These are phyloP conservation scores for Mercenaria mercenaria DNA, from an alignment of 1,140 invertebrate species.

Conservation along the genomic window DNA sequence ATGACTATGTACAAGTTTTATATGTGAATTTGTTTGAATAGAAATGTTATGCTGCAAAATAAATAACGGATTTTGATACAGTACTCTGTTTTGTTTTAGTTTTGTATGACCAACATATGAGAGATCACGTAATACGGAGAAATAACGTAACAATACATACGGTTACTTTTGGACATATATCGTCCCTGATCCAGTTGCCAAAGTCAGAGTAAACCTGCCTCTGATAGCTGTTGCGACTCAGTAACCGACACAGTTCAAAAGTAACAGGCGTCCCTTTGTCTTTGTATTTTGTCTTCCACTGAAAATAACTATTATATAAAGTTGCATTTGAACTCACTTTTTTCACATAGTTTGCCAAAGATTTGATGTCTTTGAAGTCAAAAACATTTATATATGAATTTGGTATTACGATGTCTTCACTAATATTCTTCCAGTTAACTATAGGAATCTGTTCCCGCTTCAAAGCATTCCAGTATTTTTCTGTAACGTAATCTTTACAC, in stretches of 20 bases:
- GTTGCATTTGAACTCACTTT: constrained; percentile 83
- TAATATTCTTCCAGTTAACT: constrained; percentile 83
- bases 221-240: constrained; percentile 64
- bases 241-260: constrained; percentile 70
- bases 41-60: too few species aligned
- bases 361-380: constrained; percentile 94
- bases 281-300: constrained; percentile 76
- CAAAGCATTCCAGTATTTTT: constrained; percentile 83
- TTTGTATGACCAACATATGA: too few species aligned
- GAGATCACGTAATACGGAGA: too few species aligned
- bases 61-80: too few species aligned
- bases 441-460: constrained; percentile 78
- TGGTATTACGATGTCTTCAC: constrained; percentile 85
- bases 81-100: too few species aligned
- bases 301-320: constrained; percentile 83
- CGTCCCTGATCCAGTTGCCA: constrained; percentile 72
- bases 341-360: constrained; percentile 94
- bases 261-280: constrained; percentile 59
- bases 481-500: constrained; percentile 84
- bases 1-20: too few species aligned
- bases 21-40: too few species aligned
- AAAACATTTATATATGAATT: constrained; percentile 97
- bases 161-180: constrained; percentile 53
- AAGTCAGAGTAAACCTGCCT: constrained; percentile 73
- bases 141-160: too few species aligned